These are phyloP conservation scores for Acleris sparsana DNA, from an alignment of 2,888 invertebrate species.

Conservation along the genomic window DNA sequence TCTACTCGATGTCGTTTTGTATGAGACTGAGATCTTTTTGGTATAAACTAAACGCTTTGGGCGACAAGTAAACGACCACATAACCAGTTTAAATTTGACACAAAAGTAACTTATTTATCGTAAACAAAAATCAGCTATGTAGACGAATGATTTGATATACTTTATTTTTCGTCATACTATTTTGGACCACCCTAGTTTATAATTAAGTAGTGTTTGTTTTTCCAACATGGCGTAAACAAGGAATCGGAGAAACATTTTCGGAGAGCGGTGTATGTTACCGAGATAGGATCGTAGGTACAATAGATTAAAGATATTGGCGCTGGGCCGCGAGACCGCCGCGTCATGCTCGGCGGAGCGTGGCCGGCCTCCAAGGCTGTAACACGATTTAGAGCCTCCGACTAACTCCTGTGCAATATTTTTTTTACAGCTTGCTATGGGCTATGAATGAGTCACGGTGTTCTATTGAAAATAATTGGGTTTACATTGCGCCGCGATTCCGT, in stretches of 20 bases:
- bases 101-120: no score
- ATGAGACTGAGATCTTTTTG: no score
- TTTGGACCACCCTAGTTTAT: no score
- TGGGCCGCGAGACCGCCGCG: slow-evolving; percentile 61
- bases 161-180: no score
- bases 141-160: no score
- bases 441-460: slow-evolving; percentile 34
- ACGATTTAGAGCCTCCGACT: slow-evolving; percentile 64
- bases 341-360: slow-evolving; percentile 74
- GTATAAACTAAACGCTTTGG: no score
- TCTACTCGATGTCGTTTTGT: no score
- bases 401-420: slow-evolving; percentile 58
- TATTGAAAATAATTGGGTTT: slow-evolving; percentile 18
- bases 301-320: slow-evolving; percentile 70
- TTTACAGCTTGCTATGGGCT: slow-evolving; percentile 45
- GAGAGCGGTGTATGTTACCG: slow-evolving; percentile 41
- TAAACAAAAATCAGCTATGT: no score
- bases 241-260: slow-evolving; percentile 29
- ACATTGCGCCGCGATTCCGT: neutral
- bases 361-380: slow-evolving; percentile 76
- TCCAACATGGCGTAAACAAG: slow-evolving; percentile 26
- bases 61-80: no score
- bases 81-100: no score
- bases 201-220: slow-evolving; percentile 16
- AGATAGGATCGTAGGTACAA: slow-evolving; percentile 52